Evolutionary conservation across 2,888 invertebrate genomes (phyloP), one percentile per base, ranked within the genome.

Genomic region (Chorisops tibialis): DNA sequence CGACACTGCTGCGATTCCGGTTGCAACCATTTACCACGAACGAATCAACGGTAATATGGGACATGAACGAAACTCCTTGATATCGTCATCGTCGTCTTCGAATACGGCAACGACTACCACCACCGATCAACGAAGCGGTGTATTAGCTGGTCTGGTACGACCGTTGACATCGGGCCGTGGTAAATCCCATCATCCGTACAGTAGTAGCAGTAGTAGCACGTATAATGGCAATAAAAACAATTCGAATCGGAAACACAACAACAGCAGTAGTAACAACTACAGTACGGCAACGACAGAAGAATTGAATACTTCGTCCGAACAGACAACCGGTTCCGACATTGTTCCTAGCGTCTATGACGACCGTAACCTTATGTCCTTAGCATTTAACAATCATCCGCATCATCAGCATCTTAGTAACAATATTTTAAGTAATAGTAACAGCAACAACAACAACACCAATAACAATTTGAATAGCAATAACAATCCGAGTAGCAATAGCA

Each of bases 61-160:
- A 0, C 73, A 71, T 19, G 78, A 78, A 64, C 71, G 77, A 1
- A 75, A 77, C 63, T 77, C 77, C 24, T 69, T 77, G 21, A 68
- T 78, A 21, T 75, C 75, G 30, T 74, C 75, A 16, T 74, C 74
- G n/a, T 77, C 77, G 1, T 76, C 76, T 1, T 70, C 71, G 22
- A 66, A 65, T 54, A 67, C 67, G 47, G 72, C 60, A 49, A 61
- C 45, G 2, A 70, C 71, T 30, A 66, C 65, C 45, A 67, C 67
- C 47, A 73, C 52, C 58, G 62, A 54, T 41, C 71, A 4, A 70
- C 43, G 35, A 9, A 48, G 48, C 37, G 50, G 59, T 11, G 30
- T 47, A 11, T 21, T 56, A 9, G 41, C 45, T 3, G 49, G 48
- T 35, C 18, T 62, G n/a, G 48, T 54, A 9, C 45, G 48, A 22